phyloP scores from a whole-genome alignment of 2,113 vertebrate genomes.

The Syrmaticus mikado region DNA sequence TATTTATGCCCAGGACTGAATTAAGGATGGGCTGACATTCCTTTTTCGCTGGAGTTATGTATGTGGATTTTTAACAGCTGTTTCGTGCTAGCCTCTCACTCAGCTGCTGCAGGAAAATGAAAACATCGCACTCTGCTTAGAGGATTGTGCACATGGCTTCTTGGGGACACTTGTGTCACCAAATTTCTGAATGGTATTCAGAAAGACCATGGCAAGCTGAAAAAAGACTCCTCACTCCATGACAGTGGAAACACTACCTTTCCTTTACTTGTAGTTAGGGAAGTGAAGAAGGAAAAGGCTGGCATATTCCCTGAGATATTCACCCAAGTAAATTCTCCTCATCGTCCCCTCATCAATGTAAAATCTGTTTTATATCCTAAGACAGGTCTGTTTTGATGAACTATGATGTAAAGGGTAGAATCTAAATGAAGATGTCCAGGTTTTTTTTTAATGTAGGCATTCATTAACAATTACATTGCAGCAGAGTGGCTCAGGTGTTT shows the following conservation, averaged over 20 bases:
- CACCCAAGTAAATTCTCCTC: background rate
- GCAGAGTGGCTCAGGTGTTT: background rate
- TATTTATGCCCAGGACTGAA: background rate
- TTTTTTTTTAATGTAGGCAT: background rate
- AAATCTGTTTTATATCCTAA: background rate
- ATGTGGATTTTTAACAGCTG: background rate
- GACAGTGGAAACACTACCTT: background rate
- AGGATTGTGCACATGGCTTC: background rate
- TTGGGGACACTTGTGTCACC: background rate
- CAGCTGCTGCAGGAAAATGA: background rate
- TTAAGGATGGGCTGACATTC: fast-evolving
- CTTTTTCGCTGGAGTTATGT: background rate
- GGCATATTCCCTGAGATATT: background rate
- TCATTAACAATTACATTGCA: background rate
- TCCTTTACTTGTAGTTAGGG: background rate
- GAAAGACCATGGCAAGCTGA: background rate
- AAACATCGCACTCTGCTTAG: background rate
- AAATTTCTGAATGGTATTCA: background rate
- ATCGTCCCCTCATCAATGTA: background rate
- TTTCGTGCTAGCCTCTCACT: background rate
- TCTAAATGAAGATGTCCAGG: background rate
- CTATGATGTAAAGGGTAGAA: background rate
- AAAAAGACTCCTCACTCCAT: background rate
- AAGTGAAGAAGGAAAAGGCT: background rate
- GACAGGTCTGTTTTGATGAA: background rate